These are phyloP conservation scores for Neosilurus mollespiculum DNA, from an alignment of 2,797 vertebrate species.

Conservation along the genomic window DNA sequence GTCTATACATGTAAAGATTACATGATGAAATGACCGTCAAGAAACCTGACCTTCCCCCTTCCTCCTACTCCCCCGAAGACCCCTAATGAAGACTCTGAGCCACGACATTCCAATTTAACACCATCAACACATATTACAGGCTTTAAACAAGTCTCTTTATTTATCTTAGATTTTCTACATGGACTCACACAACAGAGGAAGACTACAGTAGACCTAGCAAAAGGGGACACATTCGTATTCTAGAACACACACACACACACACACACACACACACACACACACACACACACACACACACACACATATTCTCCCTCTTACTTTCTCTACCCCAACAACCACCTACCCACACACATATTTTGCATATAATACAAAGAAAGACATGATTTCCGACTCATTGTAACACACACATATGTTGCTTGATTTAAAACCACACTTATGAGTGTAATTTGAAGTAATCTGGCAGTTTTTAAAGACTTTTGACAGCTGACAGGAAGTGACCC, in stretches of 20 bases:
- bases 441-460: not conserved
- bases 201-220: conserved; percentile 27
- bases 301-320: conserved; percentile 19
- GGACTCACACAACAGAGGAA: conserved; percentile 49
- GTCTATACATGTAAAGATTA: conserved; percentile 44
- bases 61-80: not conserved
- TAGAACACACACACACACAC: not conserved
- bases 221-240: conserved; percentile 19
- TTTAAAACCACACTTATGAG: not conserved
- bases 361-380: conserved; percentile 32
- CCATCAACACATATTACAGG: conserved; percentile 20
- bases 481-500: conserved; percentile 6
- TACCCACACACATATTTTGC: conserved; percentile 30
- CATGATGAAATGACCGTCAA: not conserved
- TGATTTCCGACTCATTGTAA: not conserved
- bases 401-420: not conserved
- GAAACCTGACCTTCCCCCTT: conserved; percentile 11
- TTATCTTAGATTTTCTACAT: conserved; percentile 47
- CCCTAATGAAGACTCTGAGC: conserved; percentile 4
- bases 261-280: conserved; percentile 14
- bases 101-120: conserved; percentile 14
- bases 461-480: not conserved
- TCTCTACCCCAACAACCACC: not conserved
- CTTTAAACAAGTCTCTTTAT: conserved; percentile 31
- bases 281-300: conserved; percentile 27